Evolutionary conservation across 2,797 vertebrate species (phyloP).

Genomic region (Lithobates pipiens): DNA sequence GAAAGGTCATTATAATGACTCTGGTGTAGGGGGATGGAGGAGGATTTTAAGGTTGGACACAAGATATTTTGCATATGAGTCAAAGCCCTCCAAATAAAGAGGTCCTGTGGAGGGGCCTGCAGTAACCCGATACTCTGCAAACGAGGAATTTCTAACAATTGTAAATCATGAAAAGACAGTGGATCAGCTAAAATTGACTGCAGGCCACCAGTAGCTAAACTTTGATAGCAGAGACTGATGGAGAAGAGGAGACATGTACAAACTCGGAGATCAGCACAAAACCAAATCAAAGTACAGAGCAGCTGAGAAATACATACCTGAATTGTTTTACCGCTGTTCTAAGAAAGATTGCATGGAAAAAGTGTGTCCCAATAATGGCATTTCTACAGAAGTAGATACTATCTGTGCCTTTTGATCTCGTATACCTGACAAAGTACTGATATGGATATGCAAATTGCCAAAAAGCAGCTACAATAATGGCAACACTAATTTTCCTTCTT

Average conservation of each 20-base stretch:
- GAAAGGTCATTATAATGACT: neutral
- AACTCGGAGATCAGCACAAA: constrained; percentile 12
- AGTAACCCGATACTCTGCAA: constrained; percentile 36
- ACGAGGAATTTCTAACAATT: constrained; percentile 37
- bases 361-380: too few relatives aligned
- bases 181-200: constrained; percentile 19
- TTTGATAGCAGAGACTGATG: neutral
- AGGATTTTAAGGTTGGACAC: constrained; percentile 1
- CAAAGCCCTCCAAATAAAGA: constrained; percentile 23
- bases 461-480: too few relatives aligned
- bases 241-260: constrained; percentile 21
- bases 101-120: constrained; percentile 15
- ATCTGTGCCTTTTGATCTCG: too few relatives aligned
- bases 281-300: neutral
- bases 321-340: constrained; percentile 5
- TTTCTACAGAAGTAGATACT: too few relatives aligned
- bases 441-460: too few relatives aligned
- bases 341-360: neutral
- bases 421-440: too few relatives aligned
- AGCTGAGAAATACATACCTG: constrained; percentile 26
- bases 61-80: constrained; percentile 25
- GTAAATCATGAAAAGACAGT: constrained; percentile 5
- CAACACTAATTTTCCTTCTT: too few relatives aligned
- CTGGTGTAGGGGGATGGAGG: neutral
- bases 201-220: constrained; percentile 24